Percentiles rank a stretch among this genome's conserved stretches.
Conservation (phyloP, 2,888 invertebrate genomes). For the Bruchidius siliquastri region DNA sequence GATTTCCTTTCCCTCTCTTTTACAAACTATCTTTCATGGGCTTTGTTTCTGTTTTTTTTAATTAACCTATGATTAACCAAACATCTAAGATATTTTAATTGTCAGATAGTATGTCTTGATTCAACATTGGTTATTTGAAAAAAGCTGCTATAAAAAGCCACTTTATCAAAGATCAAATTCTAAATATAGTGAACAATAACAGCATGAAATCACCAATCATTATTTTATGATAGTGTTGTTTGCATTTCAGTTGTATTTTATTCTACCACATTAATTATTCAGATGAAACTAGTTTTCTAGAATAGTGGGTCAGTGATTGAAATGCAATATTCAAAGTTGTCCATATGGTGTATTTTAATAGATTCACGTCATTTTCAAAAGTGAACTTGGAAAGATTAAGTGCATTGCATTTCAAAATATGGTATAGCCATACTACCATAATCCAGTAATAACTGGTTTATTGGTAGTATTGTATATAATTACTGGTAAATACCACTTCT, state of each 20-base stretch:
- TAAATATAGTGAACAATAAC: background rate
- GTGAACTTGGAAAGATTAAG: background rate
- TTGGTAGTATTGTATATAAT: slow-evolving; percentile 5
- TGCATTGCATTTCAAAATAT: background rate
- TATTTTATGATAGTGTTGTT: background rate
- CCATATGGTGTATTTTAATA: background rate
- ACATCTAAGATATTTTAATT: too few species aligned
- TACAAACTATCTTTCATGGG: too few species aligned
- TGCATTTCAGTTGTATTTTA: background rate
- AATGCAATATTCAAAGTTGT: background rate
- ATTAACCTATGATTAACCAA: too few species aligned
- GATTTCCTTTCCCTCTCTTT: too few species aligned
- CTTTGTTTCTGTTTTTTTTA: too few species aligned
- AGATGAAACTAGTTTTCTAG: background rate
- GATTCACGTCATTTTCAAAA: background rate
- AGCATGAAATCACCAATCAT: background rate
- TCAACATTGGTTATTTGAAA: too few species aligned
- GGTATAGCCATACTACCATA: slow-evolving; percentile 5
- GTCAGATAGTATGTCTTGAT: too few species aligned
- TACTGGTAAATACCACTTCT: slow-evolving; percentile 4
- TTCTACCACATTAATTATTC: background rate
- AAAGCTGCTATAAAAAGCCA: too few species aligned
- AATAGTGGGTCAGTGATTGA: background rate
- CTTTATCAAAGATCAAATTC: too few species aligned
- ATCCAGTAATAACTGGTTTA: slow-evolving; percentile 16